Evolutionary conservation across 1,140 invertebrate genomes (phyloP).

Genomic region (Aphelenchoides fujianensis): DNA sequence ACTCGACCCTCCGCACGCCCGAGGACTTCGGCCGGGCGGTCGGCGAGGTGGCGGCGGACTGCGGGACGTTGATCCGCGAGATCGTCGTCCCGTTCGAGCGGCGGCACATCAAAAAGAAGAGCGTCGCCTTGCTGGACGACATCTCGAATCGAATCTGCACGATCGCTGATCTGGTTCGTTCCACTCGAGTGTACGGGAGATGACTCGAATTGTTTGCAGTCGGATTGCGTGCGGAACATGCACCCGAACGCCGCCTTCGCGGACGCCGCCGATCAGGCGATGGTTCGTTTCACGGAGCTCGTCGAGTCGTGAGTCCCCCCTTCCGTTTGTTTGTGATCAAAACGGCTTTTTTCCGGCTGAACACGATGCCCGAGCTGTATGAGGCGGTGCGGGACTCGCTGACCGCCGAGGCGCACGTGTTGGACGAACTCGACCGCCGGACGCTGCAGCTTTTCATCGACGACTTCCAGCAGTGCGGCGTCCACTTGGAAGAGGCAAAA

Average conservation of each 20-base stretch:
- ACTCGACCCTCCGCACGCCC: conserved; percentile 30
- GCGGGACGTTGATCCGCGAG: conserved; percentile 21
- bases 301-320: conserved; percentile 40
- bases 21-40: conserved; percentile 30
- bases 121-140: conserved; percentile 45
- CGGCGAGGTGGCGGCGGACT: conserved; percentile 28
- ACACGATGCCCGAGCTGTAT: conserved; percentile 45
- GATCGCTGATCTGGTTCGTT: conserved; percentile 47
- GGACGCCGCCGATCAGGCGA: conserved; percentile 39
- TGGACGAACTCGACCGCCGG: conserved; percentile 34
- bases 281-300: conserved; percentile 40
- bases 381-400: conserved; percentile 32
- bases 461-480: conserved; percentile 51
- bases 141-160: conserved; percentile 44
- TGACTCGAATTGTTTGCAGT: conserved; percentile 30
- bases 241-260: conserved; percentile 27
- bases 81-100: conserved; percentile 33
- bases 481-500: conserved; percentile 39
- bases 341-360: conserved; percentile 36
- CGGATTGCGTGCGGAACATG: conserved; percentile 44
- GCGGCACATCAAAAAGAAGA: conserved; percentile 30
- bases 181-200: no score
- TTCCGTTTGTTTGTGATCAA: background rate
- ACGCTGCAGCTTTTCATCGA: conserved; percentile 35
- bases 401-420: conserved; percentile 15